A percentile compares a stretch with the other conserved stretches of the same genome.
phyloP scores from a whole-genome alignment of 2,797 vertebrate species.

The Dendrocincla fuliginosa region DNA sequence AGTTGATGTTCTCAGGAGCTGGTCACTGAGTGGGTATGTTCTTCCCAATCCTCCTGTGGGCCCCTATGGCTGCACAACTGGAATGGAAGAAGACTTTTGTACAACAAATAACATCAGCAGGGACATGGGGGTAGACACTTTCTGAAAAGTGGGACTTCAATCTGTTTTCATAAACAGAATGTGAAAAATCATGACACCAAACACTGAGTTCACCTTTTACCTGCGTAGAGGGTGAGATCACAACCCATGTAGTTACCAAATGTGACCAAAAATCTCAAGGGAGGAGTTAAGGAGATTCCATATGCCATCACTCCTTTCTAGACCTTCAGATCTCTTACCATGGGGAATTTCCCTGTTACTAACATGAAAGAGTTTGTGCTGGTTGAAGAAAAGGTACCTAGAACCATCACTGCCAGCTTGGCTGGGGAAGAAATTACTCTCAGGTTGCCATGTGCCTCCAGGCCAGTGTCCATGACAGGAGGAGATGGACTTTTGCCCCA shows the following conservation, averaged over 20 bases:
- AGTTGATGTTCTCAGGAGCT: not conserved
- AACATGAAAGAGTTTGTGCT: fast-evolving
- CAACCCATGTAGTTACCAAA: not conserved
- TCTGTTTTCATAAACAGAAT: not conserved
- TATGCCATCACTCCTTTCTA: not conserved
- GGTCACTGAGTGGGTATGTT: not conserved
- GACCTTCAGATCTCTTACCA: not conserved
- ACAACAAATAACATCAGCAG: not conserved
- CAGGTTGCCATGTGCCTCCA: slow-evolving; percentile 73
- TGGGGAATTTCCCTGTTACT: not conserved
- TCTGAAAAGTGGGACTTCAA: not conserved
- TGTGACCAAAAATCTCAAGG: not conserved
- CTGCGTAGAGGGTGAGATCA: not conserved
- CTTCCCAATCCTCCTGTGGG: not conserved
- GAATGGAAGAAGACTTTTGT: not conserved
- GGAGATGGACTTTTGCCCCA: slow-evolving; percentile 76
- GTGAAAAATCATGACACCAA: not conserved
- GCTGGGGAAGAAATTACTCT: slow-evolving; percentile 77
- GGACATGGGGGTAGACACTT: fast-evolving
- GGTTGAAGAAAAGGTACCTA: not conserved
- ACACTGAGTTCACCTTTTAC: not conserved
- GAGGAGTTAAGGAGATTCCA: not conserved
- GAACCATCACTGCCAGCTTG: slow-evolving; percentile 77
- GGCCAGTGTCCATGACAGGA: slow-evolving; percentile 70
- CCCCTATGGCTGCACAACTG: not conserved